phyloP scores from a whole-genome alignment of 2,113 vertebrate species.

The Raphicerus campestris region DNA sequence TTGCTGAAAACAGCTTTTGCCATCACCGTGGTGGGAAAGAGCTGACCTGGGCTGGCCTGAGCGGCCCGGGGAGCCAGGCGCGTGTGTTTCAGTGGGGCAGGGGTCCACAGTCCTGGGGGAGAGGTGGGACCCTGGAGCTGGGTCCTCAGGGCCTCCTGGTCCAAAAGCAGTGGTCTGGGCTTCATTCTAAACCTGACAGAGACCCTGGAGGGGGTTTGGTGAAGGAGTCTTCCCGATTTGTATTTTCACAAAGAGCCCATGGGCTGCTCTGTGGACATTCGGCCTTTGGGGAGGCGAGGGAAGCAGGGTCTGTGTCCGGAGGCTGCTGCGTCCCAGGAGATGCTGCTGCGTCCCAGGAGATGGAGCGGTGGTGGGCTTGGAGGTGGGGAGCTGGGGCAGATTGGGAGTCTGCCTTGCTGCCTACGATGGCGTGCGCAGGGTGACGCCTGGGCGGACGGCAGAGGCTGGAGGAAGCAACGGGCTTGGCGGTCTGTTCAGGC shows the following conservation, averaged over 20 bases:
- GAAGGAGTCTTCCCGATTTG: no score
- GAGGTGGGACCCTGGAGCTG: background rate
- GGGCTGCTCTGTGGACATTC: background rate
- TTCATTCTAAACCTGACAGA: background rate
- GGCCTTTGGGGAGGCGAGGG: background rate
- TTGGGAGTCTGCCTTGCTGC: background rate
- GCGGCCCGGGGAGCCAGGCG: background rate
- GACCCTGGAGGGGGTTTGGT: background rate
- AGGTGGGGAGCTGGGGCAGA: background rate
- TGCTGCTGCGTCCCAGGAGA: background rate
- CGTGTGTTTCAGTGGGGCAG: accelerated
- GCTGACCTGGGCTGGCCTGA: no score
- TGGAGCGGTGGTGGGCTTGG: accelerated
- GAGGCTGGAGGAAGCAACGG: accelerated
- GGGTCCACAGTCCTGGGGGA: background rate
- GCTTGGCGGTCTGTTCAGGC: accelerated
- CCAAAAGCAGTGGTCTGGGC: background rate
- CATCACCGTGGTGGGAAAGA: background rate
- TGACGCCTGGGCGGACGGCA: accelerated
- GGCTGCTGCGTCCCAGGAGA: background rate
- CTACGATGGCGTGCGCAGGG: accelerated
- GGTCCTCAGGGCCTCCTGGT: no score
- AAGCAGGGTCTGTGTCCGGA: accelerated
- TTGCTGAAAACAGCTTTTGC: no score
- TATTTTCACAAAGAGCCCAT: background rate